These are phyloP conservation scores for Hyles lineata DNA, from an alignment of 2,888 invertebrate genomes.

Conservation along the genomic window DNA sequence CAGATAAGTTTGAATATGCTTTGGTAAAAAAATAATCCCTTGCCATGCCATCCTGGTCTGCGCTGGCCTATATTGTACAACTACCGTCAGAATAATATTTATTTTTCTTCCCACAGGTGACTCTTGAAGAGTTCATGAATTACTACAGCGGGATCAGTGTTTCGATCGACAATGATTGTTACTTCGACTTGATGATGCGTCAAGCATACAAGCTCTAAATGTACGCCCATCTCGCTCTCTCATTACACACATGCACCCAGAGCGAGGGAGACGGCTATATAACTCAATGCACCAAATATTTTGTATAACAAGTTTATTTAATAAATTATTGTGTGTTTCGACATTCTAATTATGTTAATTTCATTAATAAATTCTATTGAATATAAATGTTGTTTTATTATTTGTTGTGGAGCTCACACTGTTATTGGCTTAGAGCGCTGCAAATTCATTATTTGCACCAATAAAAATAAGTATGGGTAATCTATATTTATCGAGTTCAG, in stretches of 20 bases:
- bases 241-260: slow-evolving; percentile 36
- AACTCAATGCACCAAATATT: slow-evolving; percentile 32
- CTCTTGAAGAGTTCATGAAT: slow-evolving; percentile 95
- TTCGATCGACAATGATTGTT: slow-evolving; percentile 96
- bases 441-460: too few species aligned
- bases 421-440: too few species aligned
- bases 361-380: slow-evolving; percentile 46
- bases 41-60: too few species aligned
- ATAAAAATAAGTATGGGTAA: too few species aligned
- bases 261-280: slow-evolving; percentile 36
- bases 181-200: slow-evolving; percentile 97
- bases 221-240: slow-evolving; percentile 36
- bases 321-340: slow-evolving; percentile 42
- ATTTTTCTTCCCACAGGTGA: slow-evolving; percentile 88
- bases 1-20: too few species aligned
- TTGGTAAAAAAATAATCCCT: too few species aligned
- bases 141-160: slow-evolving; percentile 97
- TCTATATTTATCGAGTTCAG: too few species aligned
- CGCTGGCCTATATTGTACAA: too few species aligned
- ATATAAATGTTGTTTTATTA: slow-evolving; percentile 33
- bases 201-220: slow-evolving; percentile 91
- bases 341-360: slow-evolving; percentile 45
- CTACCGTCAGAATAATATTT: too few species aligned
- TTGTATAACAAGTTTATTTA: slow-evolving; percentile 26
- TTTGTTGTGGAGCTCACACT: background rate